Conservation (phyloP, 2,797 vertebrate genomes). For the Myiotriccus ornatus region DNA sequence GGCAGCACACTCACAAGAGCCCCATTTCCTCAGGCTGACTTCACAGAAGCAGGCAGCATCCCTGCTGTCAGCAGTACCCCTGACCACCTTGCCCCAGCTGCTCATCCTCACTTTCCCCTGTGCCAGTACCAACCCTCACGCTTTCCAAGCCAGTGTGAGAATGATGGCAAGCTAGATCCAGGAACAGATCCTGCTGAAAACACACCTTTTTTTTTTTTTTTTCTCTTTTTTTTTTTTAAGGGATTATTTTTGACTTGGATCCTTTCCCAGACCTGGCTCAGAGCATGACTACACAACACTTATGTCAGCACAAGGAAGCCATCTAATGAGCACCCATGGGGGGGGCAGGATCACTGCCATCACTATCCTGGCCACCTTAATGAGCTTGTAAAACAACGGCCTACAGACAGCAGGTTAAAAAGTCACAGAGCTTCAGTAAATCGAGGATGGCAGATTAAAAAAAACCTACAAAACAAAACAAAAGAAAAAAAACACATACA, state of each 20-base stretch:
- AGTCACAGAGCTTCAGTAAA: slow-evolving; percentile 31
- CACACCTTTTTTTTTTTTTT: neutral
- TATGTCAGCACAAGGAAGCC: slow-evolving; percentile 63
- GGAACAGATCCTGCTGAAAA: slow-evolving; percentile 47
- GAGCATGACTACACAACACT: slow-evolving; percentile 40
- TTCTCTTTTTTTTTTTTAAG: neutral
- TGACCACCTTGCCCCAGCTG: neutral
- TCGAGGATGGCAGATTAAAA: neutral
- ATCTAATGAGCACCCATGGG: slow-evolving; percentile 48
- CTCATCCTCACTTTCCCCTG: neutral
- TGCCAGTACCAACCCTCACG: neutral
- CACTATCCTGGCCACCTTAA: neutral
- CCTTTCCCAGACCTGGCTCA: slow-evolving; percentile 43
- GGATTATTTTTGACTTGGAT: slow-evolving; percentile 59
- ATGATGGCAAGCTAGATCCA: neutral
- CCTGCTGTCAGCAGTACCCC: neutral
- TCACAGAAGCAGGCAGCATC: neutral
- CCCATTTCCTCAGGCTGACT: neutral
- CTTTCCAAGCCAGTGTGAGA: neutral
- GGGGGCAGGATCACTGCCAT: neutral
- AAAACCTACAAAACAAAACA: neutral
- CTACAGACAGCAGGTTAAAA: slow-evolving; percentile 38
- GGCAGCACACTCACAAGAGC: neutral
- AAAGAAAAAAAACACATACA: neutral
- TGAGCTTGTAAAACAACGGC: slow-evolving; percentile 40